Base-by-base conservation (phyloP, 2,797 vertebrate species). In the Tauraco hartlaubi region DNA sequence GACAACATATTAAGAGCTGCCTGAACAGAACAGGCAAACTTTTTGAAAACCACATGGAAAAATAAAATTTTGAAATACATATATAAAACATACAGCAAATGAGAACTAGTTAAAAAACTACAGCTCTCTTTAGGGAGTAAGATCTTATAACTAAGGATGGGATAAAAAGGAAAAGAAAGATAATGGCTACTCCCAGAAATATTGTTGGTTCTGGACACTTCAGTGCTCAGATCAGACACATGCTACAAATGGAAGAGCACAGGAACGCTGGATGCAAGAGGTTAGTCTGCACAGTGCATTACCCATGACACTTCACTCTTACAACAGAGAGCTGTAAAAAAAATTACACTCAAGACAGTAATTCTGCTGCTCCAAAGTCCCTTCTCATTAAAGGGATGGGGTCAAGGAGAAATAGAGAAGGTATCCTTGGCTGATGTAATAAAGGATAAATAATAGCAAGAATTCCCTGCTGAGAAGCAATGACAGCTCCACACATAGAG, bases 391-490 rank as follows among this genome's bases (percentile, higher is more conserved):
- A 41, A 48, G 54, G 61, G 49, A 92, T n/a, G 15, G 43, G 63
- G 83, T 94, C 61, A 85, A 63, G 76, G 64, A 90, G 85, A 90
- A 82, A 85, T 25, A 64, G 91, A 90, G 79, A 90, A 77, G 73
- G 71, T 78, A 81, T 39, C 46, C 49, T 85, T 23, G 56, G 84
- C 67, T 90, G 91, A 91, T 91, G 67, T 85, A 93, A 87, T 62
- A 75, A 86, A 71, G 39, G 73, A 83, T 89, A 76, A 93, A 66
- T 62, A 91, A 78, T 43, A 73, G 83, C 81, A 72, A 92, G 54
- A 82, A 92, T 88, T 92, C 81, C 95, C 96, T 51, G 76, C 78
- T 58, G 92, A 80, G 94, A 74, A 77, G 75, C 81, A 88, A 79
- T 91, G 91, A 86, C 88, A 91, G 63, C 55, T 88, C 51, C 66